Evolutionary conservation across 1,140 invertebrate species (phyloP), one percentile per base, ranked within the genome.

Genomic region (Centruroides vittatus): DNA sequence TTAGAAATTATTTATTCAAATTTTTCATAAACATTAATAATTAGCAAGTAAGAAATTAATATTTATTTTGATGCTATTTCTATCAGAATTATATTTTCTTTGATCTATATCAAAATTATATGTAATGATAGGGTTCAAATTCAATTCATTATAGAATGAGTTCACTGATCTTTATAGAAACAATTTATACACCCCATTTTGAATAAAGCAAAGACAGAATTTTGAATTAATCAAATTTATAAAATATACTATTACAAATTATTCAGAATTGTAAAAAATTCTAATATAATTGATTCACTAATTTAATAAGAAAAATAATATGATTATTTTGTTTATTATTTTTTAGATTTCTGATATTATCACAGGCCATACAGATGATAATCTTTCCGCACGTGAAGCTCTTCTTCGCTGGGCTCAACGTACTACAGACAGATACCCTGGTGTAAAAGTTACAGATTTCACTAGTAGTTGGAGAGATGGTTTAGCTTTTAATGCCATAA

Each of bases 381-480:
- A 91, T 72, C 85, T 96, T 66, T 91, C 92, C 12, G 93, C 93
- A 55, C 86, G 88, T 68, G 95, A 99, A 71, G 94, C 92, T 47
- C 80, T 99, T 52, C 78, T 99, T 59, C 80, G 90, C 77, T 99
- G 96, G 96, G 93, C 94, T 8, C 83, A 91, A 70, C 83, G 86
- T 62, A 93, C 91, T 60, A 97, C 93, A 49, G 86, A 92, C 70
- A 93, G 93, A 71, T 99, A 99, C 76, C 94, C 96, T 0, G 92
- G 91, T 50, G 94, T 99, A 47, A 82, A 88, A 61, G 90, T 99
- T 36, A 82, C 82, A 61, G 93, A 99, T 78, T 99, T 99, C 78
- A 93, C 93, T 12, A 84, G 82, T 10, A 96, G 92, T 35, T 99
- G 97, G 97, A 80, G 90, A 59, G 95, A 99, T 78, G 97, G 97